A percentile compares a stretch with the other conserved stretches of the same genome.
Conservation (phyloP, 2,113 vertebrate genomes). For the Eurystomus gularis region DNA sequence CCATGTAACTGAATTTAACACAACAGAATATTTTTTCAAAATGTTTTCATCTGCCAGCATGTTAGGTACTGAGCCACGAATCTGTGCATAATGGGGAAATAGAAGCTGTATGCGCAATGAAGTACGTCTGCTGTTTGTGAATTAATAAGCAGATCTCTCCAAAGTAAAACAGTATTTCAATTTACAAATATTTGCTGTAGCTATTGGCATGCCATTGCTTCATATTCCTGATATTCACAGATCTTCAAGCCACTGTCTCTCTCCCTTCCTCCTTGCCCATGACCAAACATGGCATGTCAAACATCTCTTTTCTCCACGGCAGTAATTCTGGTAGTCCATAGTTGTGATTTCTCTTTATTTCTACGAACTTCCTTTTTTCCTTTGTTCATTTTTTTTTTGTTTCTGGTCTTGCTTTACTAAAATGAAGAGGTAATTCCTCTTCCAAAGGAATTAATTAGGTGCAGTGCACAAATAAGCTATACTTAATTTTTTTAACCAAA, state of each 20-base stretch:
- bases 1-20: conserved; percentile 55
- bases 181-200: conserved; percentile 57
- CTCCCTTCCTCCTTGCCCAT: not conserved
- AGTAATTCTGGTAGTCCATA: not conserved
- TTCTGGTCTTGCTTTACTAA: not conserved
- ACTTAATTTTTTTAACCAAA: not conserved
- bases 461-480: not conserved
- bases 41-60: conserved; percentile 49
- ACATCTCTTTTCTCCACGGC: not conserved
- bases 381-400: not conserved
- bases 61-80: conserved; percentile 60
- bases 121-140: conserved; percentile 49
- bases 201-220: not conserved
- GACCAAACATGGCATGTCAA: not conserved
- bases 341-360: not conserved
- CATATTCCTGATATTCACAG: not conserved
- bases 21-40: conserved; percentile 46
- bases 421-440: not conserved
- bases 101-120: conserved; percentile 24
- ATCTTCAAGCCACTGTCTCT: conserved; percentile 11
- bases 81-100: conserved; percentile 56
- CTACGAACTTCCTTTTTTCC: not conserved
- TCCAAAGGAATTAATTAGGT: not conserved
- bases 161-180: conserved; percentile 61
- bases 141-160: conserved; percentile 54